Evolutionary conservation across 2,797 vertebrate genomes (phyloP), one percentile per base, ranked within the genome.

Genomic region (Platyrinchus mystaceus): DNA sequence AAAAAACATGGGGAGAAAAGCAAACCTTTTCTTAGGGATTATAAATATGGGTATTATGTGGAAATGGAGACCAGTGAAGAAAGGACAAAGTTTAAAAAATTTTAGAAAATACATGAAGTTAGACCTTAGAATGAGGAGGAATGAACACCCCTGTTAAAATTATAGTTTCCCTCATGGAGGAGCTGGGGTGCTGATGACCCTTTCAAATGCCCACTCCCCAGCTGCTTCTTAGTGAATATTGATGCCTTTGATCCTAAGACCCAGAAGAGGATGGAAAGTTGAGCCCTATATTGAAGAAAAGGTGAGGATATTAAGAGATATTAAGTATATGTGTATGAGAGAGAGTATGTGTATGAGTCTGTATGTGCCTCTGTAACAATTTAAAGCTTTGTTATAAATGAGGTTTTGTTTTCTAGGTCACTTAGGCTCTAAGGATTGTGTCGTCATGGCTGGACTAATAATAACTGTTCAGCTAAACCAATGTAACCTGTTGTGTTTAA

Each of bases 181-280:
- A 30, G 4, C 1, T 69, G 36, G 18, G 1, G 5, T 56, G 8
- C 27, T 43, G 22, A 36, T 27, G 21, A 23, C 6, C 2, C 3
- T 50, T 79, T 79, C n/a, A 53, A 71, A 67, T 30, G 32, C 18
- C 12, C 12, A 37, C 5, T 68, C 6, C 5, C 17, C 17, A 21
- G 3, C 8, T 59, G 11, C 11, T 27, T 34, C 55, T 55, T 18
- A 39, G 3, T 28, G 12, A 56, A 56, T 20, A 39, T 9, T 46
- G 19, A 24, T 55, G 30, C 14, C 19, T 74, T 80, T 60, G n/a
- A 76, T 14, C 14, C 6, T 62, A 56, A 79, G 27, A 44, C 13
- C 2, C 10, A 53, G n/a, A 50, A 12, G 2, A 10, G 3, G 28
- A 41, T 0, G 1, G 47, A 75, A 53, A 6, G 2, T 6, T 23